These are phyloP conservation scores for Pipistrellus pipistrellus DNA, from an alignment of 2,797 vertebrate species.

Conservation along the genomic window DNA sequence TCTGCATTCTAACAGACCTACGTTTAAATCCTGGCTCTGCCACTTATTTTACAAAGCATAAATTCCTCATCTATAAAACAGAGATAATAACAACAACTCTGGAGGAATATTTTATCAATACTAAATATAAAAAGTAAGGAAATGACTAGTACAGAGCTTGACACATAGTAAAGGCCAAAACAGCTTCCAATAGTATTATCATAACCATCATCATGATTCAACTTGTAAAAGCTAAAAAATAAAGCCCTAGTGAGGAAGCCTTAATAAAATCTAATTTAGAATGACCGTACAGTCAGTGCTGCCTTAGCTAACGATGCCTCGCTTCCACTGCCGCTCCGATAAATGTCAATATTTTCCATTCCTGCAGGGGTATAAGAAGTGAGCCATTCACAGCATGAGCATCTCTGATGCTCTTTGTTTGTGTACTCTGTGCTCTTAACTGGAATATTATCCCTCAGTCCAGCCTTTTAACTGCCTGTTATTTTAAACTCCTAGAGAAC, in stretches of 20 bases:
- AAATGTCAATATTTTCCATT: not conserved
- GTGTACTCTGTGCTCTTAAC: not conserved
- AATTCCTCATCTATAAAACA: slow-evolving; percentile 12
- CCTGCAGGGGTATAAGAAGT: not conserved
- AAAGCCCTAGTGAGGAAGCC: not conserved
- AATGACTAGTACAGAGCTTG: not conserved
- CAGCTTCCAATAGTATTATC: not conserved
- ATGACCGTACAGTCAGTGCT: not conserved
- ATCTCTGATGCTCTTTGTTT: slow-evolving; percentile 12
- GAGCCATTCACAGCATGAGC: slow-evolving; percentile 4
- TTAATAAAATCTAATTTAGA: slow-evolving; percentile 40
- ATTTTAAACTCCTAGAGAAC: slow-evolving; percentile 15
- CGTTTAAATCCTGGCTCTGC: slow-evolving; percentile 12
- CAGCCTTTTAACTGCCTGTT: not conserved
- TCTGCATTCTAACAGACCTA: not conserved
- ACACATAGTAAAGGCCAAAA: not conserved
- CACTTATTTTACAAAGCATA: not conserved
- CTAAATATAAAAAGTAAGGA: not conserved
- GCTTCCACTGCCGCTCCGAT: not conserved
- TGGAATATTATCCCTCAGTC: not conserved
- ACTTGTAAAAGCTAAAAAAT: slow-evolving; percentile 32
- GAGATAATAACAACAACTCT: not conserved
- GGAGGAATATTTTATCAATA: slow-evolving; percentile 15
- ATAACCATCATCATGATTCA: slow-evolving; percentile 28
- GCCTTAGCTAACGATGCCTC: not conserved